Evolutionary conservation across 1,140 invertebrate genomes (phyloP), one percentile per base, ranked within the genome.

Genomic region (Drosophila nikananu): DNA sequence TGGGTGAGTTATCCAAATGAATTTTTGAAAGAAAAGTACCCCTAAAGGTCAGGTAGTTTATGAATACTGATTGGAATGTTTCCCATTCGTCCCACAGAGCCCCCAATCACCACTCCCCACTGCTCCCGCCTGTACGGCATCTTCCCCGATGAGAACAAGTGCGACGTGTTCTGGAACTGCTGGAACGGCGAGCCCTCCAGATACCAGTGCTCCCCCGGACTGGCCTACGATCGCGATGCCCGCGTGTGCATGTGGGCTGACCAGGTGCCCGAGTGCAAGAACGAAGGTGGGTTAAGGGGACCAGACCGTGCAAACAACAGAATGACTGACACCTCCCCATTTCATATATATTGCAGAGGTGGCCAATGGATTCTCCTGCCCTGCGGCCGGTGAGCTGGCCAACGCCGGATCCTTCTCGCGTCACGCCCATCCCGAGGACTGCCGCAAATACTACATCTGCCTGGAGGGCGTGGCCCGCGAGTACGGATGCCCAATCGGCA

Each of bases 171-270:
- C 96, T 98, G 97, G 97, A 98, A 98, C 93, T 99, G 98, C 94
- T 98, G 98, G 97, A 98, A 98, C 93, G 98, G 98, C 42, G 97
- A 98, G 93, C 96, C 97, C 10, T 98, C 97, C 82, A 95, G 97
- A 80, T 99, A 98, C 93, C 97, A 98, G 93, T 99, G 98, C 94
- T 97, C 97, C 82, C 97, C 98, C 80, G 98, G 98, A 86, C 94
- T 99, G 8, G 98, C 98, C 76, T 99, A 98, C 94, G 97, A 98
- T 94, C 95, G 97, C 70, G 97, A 97, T 93, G 96, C 97, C 42
- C 95, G 97, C 67, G 97, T 98, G 49, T 98, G 97, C 94, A 98
- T 98, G 96, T 98, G 97, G 97, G 97, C 97, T 83, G 97, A 98
- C 93, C 97, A 98, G 94, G 97, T 98, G 60, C 96, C 97, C 48